Conservation (phyloP, 1,140 invertebrate species). For the Drosophila micromelanica region DNA sequence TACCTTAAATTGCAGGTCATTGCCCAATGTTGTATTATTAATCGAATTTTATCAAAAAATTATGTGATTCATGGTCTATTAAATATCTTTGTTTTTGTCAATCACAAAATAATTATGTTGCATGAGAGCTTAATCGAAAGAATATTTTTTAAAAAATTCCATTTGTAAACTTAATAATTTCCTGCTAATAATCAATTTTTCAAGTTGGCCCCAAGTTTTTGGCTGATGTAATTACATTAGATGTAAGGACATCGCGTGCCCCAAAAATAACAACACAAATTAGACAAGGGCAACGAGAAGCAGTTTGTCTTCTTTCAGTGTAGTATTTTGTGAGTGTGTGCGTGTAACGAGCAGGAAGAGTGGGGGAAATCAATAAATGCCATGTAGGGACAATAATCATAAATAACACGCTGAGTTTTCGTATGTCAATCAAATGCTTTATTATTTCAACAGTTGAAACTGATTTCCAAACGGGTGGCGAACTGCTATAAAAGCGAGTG, state of each 20-base stretch:
- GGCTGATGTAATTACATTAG: slow-evolving; percentile 7
- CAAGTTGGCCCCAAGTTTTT: not conserved
- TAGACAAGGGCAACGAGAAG: slow-evolving; percentile 25
- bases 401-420: slow-evolving; percentile 62
- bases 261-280: slow-evolving; percentile 41
- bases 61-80: not conserved
- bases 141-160: not conserved
- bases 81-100: not conserved
- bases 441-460: slow-evolving; percentile 59
- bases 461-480: slow-evolving; percentile 10
- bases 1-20: not conserved
- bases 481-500: not conserved
- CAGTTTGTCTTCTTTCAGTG: slow-evolving; percentile 6
- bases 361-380: slow-evolving; percentile 57
- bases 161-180: slow-evolving; percentile 8
- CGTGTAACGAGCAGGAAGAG: not conserved
- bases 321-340: not conserved
- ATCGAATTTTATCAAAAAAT: not conserved
- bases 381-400: slow-evolving; percentile 61
- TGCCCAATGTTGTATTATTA: not conserved
- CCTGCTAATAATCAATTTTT: slow-evolving; percentile 12
- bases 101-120: not conserved
- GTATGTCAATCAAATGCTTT: slow-evolving; percentile 65
- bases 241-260: slow-evolving; percentile 28
- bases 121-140: not conserved